phyloP scores from a whole-genome alignment of 2,888 invertebrate species.

The Apotomis turbidana region DNA sequence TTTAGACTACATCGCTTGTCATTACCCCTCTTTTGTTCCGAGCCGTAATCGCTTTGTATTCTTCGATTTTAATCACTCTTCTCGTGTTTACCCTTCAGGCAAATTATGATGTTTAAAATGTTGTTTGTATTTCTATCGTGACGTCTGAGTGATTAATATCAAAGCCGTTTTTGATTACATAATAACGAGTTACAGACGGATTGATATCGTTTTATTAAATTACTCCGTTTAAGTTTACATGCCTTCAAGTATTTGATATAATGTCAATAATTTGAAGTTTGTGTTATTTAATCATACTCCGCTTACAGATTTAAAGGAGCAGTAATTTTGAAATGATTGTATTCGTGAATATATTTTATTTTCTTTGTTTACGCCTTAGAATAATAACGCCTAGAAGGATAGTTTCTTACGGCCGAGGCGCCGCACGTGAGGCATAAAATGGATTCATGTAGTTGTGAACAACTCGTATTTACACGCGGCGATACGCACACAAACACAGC shows the following conservation, averaged over 20 bases:
- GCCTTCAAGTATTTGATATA: constrained; percentile 17
- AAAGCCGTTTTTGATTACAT: constrained; percentile 74
- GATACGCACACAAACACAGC: too few relatives aligned
- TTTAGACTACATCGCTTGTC: constrained; percentile 50
- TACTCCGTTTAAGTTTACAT: constrained; percentile 42
- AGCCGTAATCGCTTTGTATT: constrained; percentile 56
- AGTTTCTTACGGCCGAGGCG: too few relatives aligned
- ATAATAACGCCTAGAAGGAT: too few relatives aligned
- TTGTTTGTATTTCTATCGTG: constrained; percentile 69
- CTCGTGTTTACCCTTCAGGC: constrained; percentile 61
- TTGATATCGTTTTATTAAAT: constrained; percentile 52
- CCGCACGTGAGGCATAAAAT: too few relatives aligned
- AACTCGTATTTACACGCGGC: too few relatives aligned
- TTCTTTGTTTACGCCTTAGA: constrained; percentile 46
- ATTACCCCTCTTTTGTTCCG: constrained; percentile 50
- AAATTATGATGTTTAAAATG: constrained; percentile 62
- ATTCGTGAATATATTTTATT: constrained; percentile 22
- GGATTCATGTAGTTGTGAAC: too few relatives aligned
- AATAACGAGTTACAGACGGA: constrained; percentile 54
- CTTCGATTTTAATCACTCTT: constrained; percentile 59
- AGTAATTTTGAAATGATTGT: constrained; percentile 23
- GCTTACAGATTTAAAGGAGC: too few relatives aligned
- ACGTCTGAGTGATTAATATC: constrained; percentile 65
- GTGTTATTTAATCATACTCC: constrained; percentile 22
- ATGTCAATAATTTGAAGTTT: constrained; percentile 35